Base-by-base conservation (phyloP, 2,113 vertebrate species). In the Archilochus colubris region DNA sequence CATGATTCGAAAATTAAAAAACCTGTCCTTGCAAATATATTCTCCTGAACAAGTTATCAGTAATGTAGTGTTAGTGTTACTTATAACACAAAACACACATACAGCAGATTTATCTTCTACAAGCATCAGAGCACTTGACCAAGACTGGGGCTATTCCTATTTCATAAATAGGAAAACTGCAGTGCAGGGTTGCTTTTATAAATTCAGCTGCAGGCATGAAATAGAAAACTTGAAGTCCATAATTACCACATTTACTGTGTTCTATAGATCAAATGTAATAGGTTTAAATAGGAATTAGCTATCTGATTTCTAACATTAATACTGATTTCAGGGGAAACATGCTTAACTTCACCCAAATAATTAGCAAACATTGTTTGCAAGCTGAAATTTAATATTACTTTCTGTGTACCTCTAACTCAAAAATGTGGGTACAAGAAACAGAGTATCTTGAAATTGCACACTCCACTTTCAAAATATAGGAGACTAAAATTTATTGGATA, bases 1-100 rank as follows among this genome's bases (percentile, higher is more conserved):
- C 7, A 2, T 14, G 7, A 30, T 53, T 46, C 3, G 4, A 53
- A 84, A 64, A 31, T 9, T 3, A 12, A 57, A 57, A 83, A 67
- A 48, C 20, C 46, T 50, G 16, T 18, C 33, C 40, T 33, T 30
- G 27, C 27, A 94, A 76, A 64, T 33, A 69, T 5, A 69, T 44
- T 66, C 57, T 58, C 23, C 43, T 59, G n/a, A 82, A 87, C 2
- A 1, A 76, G 53, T 81, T 75, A n/a, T 43, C 0, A 0, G 2
- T 61, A 54, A 28, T 0, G 0, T 13, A 64, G 22, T 9, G 27
- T 38, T 58, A 78, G 38, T 9, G 7, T 20, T 62, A 59, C 23
- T 85, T 61, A 10, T 8, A 78, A 67, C 38, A 72, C 48, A 72
- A 30, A 79, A 80, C 28, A 82, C 18, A 67, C 16, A 43, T 15